Conservation (phyloP, 2,888 invertebrate species). For the Campoplex capitator region DNA sequence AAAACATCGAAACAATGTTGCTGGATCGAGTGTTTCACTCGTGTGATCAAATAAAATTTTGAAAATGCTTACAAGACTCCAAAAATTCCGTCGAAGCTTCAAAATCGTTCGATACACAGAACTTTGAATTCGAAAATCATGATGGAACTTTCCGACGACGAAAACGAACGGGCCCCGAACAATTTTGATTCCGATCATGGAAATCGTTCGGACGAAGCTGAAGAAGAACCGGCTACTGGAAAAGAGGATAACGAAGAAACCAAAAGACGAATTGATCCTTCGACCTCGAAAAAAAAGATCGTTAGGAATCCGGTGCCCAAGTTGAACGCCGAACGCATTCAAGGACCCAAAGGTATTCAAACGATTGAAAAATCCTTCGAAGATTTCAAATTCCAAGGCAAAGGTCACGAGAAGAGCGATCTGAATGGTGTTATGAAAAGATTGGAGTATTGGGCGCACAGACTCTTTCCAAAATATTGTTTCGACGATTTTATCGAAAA, state of each 20-base stretch:
- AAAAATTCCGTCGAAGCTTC: not conserved
- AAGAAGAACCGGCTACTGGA: constrained; percentile 56
- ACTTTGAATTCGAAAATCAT: not conserved
- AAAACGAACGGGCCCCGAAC: constrained; percentile 36
- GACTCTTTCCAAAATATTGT: constrained; percentile 94
- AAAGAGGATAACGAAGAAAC: constrained; percentile 67
- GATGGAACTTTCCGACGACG: constrained; percentile 64
- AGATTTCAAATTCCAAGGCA: constrained; percentile 92
- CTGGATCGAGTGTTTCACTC: not conserved
- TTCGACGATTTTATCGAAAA: constrained; percentile 94
- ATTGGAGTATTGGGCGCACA: constrained; percentile 97
- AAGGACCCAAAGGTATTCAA: constrained; percentile 92
- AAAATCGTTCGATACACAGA: not conserved
- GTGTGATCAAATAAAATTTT: not conserved
- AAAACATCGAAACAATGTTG: not conserved
- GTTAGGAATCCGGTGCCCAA: constrained; percentile 89
- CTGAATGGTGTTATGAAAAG: constrained; percentile 92
- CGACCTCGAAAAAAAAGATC: constrained; percentile 86
- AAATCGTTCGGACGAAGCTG: constrained; percentile 60
- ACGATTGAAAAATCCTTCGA: constrained; percentile 92
- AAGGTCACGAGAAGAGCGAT: constrained; percentile 93
- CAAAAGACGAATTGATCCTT: constrained; percentile 84
- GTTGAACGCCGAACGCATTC: constrained; percentile 90
- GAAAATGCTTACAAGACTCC: not conserved
- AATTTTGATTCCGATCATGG: constrained; percentile 44